phyloP scores from a whole-genome alignment of 1,140 invertebrate species.

The Patella vulgata region DNA sequence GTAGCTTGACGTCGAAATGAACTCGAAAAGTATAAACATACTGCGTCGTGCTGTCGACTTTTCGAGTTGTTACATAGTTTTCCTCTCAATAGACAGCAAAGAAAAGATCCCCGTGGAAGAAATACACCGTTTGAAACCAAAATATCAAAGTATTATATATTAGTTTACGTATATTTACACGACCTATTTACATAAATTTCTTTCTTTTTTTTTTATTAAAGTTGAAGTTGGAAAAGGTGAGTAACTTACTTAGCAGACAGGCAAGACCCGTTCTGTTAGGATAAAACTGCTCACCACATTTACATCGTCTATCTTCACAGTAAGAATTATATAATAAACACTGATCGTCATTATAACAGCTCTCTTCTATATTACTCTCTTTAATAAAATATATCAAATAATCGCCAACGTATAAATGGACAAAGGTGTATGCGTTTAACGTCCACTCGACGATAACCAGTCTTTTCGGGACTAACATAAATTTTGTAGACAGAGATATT shows the following conservation, averaged over 20 bases:
- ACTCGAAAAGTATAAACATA: too few species aligned
- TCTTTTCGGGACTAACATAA: neutral
- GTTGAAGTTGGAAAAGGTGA: neutral
- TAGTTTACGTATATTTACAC: neutral
- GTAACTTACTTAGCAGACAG: slow-evolving; percentile 7
- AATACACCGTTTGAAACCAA: too few species aligned
- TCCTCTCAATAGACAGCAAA: too few species aligned
- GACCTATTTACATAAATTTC: neutral
- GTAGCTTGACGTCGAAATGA: too few species aligned
- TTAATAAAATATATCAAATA: neutral
- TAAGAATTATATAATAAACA: slow-evolving; percentile 5
- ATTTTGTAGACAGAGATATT: neutral
- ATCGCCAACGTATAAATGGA: neutral
- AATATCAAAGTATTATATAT: neutral
- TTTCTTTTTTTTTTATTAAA: neutral
- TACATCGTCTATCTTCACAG: slow-evolving; percentile 2
- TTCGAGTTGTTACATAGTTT: too few species aligned
- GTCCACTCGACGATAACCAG: neutral
- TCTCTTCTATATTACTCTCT: slow-evolving; percentile 4
- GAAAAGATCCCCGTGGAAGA: neutral
- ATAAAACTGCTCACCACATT: slow-evolving; percentile 8
- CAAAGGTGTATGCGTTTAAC: neutral
- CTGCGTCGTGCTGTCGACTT: too few species aligned
- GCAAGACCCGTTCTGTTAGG: neutral
- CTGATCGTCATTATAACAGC: slow-evolving; percentile 2